phyloP scores from a whole-genome alignment of 2,797 vertebrate species.

The Argya squamiceps region DNA sequence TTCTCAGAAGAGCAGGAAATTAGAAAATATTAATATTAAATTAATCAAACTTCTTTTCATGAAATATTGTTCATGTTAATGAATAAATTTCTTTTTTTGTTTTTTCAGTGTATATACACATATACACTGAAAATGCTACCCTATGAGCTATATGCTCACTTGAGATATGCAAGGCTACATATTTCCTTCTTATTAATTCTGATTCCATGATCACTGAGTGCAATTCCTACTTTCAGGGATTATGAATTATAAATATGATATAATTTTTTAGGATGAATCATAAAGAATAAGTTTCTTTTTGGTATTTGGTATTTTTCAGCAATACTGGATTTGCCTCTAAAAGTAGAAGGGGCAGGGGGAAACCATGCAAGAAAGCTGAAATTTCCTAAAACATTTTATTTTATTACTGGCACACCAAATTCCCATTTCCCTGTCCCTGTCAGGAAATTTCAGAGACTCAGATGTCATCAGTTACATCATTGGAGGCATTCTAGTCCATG shows the following conservation, averaged over 20 bases:
- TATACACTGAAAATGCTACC: neutral
- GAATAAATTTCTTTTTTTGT: neutral
- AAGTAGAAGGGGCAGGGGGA: neutral
- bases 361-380: neutral
- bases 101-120: neutral
- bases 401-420: neutral
- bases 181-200: neutral
- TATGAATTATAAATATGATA: neutral
- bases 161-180: neutral
- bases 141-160: neutral
- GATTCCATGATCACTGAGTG: neutral
- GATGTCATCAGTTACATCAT: neutral
- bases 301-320: neutral
- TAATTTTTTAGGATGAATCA: neutral
- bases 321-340: neutral
- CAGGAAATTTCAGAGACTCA: neutral
- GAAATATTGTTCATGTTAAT: neutral
- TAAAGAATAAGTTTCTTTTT: neutral
- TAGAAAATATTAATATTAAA: conserved; percentile 42
- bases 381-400: neutral
- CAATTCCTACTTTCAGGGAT: neutral
- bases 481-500: neutral
- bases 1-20: conserved; percentile 51
- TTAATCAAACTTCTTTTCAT: conserved; percentile 12
- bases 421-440: neutral